A percentile compares a stretch with the other conserved stretches of the same genome.
These are phyloP conservation scores for Cichladusa arquata DNA, from an alignment of 2,113 vertebrate species.

Conservation along the genomic window DNA sequence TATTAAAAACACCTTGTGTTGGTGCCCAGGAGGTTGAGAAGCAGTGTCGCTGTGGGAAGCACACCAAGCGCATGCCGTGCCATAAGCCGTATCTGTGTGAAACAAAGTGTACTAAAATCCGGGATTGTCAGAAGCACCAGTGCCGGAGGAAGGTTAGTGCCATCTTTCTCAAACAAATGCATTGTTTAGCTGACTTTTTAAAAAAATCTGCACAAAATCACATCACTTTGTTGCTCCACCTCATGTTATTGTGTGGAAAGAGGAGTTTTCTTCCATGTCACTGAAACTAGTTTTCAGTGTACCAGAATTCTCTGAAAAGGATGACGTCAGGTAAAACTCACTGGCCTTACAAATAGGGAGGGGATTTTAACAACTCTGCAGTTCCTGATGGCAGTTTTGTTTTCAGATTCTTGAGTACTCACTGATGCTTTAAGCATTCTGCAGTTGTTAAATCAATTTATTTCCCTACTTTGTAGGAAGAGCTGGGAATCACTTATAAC, in stretches of 20 bases:
- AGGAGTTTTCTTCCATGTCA: background rate
- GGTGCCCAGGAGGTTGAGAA: constrained; percentile 89
- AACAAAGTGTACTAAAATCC: constrained; percentile 86
- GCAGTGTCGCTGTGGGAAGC: constrained; percentile 91
- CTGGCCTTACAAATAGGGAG: background rate
- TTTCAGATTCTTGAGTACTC: background rate
- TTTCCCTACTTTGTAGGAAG: background rate
- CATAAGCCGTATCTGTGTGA: constrained; percentile 95
- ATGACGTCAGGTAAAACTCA: background rate
- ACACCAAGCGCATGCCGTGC: constrained; percentile 86
- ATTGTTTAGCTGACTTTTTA: background rate
- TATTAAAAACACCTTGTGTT: background rate
- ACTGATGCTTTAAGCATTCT: background rate
- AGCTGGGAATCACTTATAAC: background rate
- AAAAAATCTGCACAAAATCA: background rate
- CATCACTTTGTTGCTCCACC: background rate
- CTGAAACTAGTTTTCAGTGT: background rate
- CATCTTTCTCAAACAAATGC: background rate
- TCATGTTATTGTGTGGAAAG: background rate
- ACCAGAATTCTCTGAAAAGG: background rate
- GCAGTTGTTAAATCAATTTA: background rate
- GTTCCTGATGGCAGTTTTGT: background rate
- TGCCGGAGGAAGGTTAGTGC: constrained; percentile 89
- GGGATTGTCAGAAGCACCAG: constrained; percentile 90
- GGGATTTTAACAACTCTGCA: background rate